Evolutionary conservation across 2,888 invertebrate species (phyloP).

Genomic region (Cheilosia impressa): DNA sequence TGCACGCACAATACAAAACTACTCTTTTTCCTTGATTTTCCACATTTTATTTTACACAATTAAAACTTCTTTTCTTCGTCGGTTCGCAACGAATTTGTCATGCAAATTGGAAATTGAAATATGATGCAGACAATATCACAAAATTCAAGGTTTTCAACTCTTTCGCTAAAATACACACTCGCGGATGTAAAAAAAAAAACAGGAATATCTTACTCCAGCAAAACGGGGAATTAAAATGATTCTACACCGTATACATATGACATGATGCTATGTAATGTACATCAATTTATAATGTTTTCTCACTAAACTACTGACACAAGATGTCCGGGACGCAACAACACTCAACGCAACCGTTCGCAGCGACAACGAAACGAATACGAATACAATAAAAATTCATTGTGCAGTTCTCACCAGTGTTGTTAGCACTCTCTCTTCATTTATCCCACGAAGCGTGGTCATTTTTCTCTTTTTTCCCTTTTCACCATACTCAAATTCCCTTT

Average conservation of each 20-base stretch:
- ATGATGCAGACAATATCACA: constrained; percentile 14
- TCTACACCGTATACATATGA: constrained; percentile 6
- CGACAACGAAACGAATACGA: constrained; percentile 65
- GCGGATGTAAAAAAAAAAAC: background rate
- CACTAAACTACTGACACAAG: constrained; percentile 17
- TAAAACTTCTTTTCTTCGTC: constrained; percentile 17
- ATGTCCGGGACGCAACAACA: constrained; percentile 34
- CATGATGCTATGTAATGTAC: constrained; percentile 9
- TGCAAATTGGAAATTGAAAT: constrained; percentile 12
- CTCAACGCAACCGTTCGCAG: constrained; percentile 60
- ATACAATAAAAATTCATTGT: constrained; percentile 62
- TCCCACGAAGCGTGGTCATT: too few relatives aligned
- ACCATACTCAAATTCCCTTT: too few relatives aligned
- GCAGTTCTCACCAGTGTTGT: too few relatives aligned
- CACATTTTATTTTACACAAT: constrained; percentile 8
- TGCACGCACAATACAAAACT: constrained; percentile 36
- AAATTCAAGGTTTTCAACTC: constrained; percentile 30
- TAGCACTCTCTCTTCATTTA: too few relatives aligned
- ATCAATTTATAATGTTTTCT: constrained; percentile 10
- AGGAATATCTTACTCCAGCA: background rate
- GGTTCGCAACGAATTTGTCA: constrained; percentile 11
- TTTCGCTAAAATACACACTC: constrained; percentile 1
- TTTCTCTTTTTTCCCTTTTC: too few relatives aligned
- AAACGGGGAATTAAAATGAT: constrained; percentile 5
- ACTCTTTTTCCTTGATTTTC: constrained; percentile 32